These are phyloP conservation scores for Lophius piscatorius DNA, from an alignment of 2,113 vertebrate species.

Conservation along the genomic window DNA sequence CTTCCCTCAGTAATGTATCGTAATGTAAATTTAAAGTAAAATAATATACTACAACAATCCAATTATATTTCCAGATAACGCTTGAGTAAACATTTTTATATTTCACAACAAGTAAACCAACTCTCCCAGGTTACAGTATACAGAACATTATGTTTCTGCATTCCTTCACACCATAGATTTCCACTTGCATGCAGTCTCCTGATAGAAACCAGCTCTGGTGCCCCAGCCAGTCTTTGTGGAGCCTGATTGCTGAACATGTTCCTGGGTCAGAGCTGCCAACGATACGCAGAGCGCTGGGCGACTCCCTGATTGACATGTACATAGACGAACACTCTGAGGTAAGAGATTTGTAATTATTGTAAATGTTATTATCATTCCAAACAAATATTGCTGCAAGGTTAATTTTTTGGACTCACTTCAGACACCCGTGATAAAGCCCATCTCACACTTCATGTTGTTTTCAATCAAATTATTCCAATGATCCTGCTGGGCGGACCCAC, in stretches of 20 bases:
- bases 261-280: slow-evolving; percentile 77
- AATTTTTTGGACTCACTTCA: neutral
- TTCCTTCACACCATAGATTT: slow-evolving; percentile 20
- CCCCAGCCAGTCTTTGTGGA: slow-evolving; percentile 79
- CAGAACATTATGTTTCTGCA: neutral
- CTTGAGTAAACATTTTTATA: no score
- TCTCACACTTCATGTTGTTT: slow-evolving; percentile 8
- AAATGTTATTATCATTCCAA: neutral
- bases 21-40: neutral
- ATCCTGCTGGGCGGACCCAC: slow-evolving; percentile 16
- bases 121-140: neutral
- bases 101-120: no score
- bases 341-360: slow-evolving; percentile 20
- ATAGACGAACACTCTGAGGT: slow-evolving; percentile 85
- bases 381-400: neutral
- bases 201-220: slow-evolving; percentile 54
- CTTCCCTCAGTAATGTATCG: neutral
- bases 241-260: slow-evolving; percentile 79
- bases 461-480: neutral
- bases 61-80: no score
- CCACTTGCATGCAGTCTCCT: slow-evolving; percentile 45
- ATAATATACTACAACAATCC: neutral
- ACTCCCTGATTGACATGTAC: slow-evolving; percentile 80
- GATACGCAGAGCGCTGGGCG: slow-evolving; percentile 79
- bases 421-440: neutral